phyloP scores from a whole-genome alignment of 2,888 invertebrate genomes.

The Leptinotarsa juncta region DNA sequence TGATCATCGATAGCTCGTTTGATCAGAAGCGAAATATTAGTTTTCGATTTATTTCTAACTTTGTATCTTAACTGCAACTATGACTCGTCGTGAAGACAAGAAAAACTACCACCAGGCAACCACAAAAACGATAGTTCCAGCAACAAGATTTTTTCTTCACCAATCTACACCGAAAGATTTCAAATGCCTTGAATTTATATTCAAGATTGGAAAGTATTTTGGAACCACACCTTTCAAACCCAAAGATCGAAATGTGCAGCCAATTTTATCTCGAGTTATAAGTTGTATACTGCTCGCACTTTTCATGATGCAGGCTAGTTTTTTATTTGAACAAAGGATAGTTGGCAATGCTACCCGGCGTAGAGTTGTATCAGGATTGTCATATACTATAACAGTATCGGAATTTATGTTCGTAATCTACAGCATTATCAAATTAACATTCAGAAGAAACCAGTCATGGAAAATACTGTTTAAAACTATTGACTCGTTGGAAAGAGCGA shows the following conservation, averaged over 20 bases:
- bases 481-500: neutral
- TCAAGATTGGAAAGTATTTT: conserved; percentile 20
- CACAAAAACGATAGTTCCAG: neutral
- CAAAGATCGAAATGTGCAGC: neutral
- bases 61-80: no score
- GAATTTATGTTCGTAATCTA: conserved; percentile 4
- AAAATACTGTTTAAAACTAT: conserved; percentile 5
- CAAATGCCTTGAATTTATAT: neutral
- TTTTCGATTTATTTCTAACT: no score
- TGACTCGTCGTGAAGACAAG: no score
- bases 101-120: no score
- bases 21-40: no score
- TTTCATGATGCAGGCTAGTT: neutral
- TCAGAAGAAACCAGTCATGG: conserved; percentile 6
- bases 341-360: neutral
- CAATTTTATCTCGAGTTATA: neutral
- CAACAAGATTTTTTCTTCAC: neutral
- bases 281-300: neutral
- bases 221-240: conserved; percentile 4
- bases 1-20: no score
- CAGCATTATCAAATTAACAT: conserved; percentile 6
- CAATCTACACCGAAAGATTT: neutral
- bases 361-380: conserved; percentile 2
- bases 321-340: neutral
- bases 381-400: neutral